Evolutionary conservation across 1,140 invertebrate genomes (phyloP).

Genomic region (Rhizoglyphus robini): DNA sequence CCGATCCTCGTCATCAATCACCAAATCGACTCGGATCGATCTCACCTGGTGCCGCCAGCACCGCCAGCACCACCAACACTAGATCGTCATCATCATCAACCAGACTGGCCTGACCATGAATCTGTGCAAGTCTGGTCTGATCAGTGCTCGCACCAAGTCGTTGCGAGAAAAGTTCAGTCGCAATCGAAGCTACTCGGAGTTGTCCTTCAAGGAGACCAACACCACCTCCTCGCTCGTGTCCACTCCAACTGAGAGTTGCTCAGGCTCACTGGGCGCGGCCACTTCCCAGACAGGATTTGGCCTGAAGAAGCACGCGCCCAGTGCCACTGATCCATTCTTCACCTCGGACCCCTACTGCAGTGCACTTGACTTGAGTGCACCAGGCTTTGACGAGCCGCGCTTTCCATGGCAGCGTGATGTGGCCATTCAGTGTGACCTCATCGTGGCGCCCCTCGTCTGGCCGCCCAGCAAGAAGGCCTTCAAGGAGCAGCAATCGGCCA

Average conservation of each 20-base stretch:
- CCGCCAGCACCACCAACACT: no score
- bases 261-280: neutral
- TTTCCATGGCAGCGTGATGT: conserved; percentile 36
- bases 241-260: conserved; percentile 14
- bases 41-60: no score
- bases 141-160: conserved; percentile 27
- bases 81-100: no score
- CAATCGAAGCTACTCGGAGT: conserved; percentile 29
- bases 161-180: conserved; percentile 29
- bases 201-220: conserved; percentile 26
- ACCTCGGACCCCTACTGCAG: conserved; percentile 26
- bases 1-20: no score
- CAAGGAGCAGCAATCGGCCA: neutral
- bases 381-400: conserved; percentile 27
- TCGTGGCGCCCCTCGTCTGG: conserved; percentile 6
- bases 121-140: conserved; percentile 22
- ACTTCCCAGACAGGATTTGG: neutral
- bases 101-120: no score
- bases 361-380: conserved; percentile 30
- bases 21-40: no score
- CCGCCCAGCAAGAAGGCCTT: neutral
- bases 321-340: neutral
- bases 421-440: conserved; percentile 31
- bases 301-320: neutral
- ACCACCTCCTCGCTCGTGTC: conserved; percentile 12